Percentiles rank a stretch among this genome's conserved stretches.
Evolutionary conservation across 2,113 vertebrate genomes (phyloP).

Genomic region (Phoenicopterus ruber): DNA sequence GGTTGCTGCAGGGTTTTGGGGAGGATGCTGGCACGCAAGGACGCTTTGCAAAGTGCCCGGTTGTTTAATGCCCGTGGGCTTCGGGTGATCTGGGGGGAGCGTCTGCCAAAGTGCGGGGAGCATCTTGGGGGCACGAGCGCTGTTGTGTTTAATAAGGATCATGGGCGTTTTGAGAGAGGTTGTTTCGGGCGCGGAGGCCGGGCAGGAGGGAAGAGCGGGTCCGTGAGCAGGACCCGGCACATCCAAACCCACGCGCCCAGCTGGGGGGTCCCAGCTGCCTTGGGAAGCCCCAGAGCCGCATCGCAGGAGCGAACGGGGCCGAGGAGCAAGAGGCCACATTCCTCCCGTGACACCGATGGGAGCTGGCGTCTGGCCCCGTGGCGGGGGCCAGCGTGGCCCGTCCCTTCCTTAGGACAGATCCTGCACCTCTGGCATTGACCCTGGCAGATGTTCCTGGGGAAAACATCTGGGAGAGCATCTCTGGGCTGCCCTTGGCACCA

Average conservation of each 20-base stretch:
- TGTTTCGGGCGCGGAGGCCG: accelerated
- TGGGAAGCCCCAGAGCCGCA: not conserved
- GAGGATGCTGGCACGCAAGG: accelerated
- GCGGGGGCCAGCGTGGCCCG: not conserved
- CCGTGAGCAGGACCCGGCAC: accelerated
- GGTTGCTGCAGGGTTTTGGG: not conserved
- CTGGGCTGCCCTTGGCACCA: not conserved
- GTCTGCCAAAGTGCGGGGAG: accelerated
- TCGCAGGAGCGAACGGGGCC: accelerated
- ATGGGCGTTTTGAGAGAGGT: not conserved
- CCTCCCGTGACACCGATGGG: not conserved
- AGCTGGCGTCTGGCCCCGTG: not conserved
- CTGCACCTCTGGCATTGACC: not conserved
- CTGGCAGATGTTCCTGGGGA: not conserved
- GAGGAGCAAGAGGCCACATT: not conserved
- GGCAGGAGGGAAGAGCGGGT: accelerated
- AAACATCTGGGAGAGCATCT: accelerated
- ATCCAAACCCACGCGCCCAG: not conserved
- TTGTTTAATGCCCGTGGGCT: accelerated
- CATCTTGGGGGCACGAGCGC: accelerated
- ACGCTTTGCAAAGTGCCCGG: accelerated
- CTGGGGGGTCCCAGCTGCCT: not conserved
- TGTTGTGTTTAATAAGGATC: not conserved
- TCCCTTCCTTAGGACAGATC: not conserved
- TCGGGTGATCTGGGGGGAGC: accelerated